A percentile compares a stretch with the other conserved stretches of the same genome.
These are phyloP conservation scores for Oxyruncus cristatus DNA, from an alignment of 2,113 vertebrate genomes.

Conservation along the genomic window DNA sequence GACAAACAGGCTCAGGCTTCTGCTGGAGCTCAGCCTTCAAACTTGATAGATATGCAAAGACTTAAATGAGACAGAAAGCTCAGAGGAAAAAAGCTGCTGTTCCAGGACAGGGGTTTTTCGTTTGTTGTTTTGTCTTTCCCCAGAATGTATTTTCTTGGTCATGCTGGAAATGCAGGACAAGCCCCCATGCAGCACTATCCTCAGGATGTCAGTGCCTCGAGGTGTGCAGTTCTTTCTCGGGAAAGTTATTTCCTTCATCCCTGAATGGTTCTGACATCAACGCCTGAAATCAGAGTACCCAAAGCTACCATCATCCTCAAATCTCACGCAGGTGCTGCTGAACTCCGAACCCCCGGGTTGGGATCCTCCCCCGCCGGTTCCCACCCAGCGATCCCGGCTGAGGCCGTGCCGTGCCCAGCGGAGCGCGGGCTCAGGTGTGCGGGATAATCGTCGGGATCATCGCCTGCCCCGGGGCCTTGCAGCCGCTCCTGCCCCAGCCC, in stretches of 20 bases:
- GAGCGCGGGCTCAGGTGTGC: fast-evolving
- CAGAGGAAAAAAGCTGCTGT: not conserved
- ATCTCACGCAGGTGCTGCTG: not conserved
- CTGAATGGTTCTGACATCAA: not conserved
- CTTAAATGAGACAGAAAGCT: not conserved
- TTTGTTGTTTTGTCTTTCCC: not conserved
- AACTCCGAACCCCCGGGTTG: not conserved
- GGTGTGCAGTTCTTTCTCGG: fast-evolving
- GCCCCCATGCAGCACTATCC: not conserved
- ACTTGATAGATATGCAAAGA: not conserved
- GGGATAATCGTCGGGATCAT: not conserved
- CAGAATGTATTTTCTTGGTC: too few relatives aligned
- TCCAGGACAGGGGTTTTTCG: fast-evolving
- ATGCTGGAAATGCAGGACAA: not conserved
- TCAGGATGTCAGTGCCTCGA: not conserved
- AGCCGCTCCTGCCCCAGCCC: fast-evolving
- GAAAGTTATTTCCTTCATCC: not conserved
- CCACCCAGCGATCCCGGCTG: not conserved
- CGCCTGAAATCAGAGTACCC: not conserved
- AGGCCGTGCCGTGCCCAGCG: fast-evolving
- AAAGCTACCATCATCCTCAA: not conserved
- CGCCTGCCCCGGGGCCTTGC: not conserved
- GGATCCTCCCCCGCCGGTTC: fast-evolving
- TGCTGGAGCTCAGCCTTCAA: not conserved
- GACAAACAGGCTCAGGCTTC: not conserved